phyloP scores from a whole-genome alignment of 2,888 invertebrate genomes.

The Bellardia bayeri region DNA sequence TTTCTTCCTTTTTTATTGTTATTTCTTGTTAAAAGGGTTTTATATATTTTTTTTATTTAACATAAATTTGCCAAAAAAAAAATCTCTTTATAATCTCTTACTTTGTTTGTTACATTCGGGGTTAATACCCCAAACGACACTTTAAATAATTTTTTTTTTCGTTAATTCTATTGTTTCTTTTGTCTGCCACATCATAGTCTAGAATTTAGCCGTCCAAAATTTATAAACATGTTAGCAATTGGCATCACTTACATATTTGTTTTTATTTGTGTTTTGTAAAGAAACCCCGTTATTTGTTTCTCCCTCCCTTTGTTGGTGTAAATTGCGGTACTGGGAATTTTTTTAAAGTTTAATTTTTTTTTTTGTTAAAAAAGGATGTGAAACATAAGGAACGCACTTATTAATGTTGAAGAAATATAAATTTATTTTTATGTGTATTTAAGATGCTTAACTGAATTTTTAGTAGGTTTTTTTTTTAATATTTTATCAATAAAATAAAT shows the following conservation, averaged over 20 bases:
- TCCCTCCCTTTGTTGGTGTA: slow-evolving; percentile 2
- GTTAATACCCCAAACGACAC: slow-evolving; percentile 71
- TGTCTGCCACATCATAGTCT: not conserved
- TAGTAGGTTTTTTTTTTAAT: slow-evolving; percentile 10
- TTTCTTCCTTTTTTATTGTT: slow-evolving; percentile 4
- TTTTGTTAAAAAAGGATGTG: slow-evolving; percentile 14
- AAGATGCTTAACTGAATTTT: slow-evolving; percentile 40
- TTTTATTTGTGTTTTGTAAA: slow-evolving; percentile 3
- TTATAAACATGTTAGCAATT: slow-evolving; percentile 39
- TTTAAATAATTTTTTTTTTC: slow-evolving; percentile 63
- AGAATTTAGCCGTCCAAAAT: not conserved
- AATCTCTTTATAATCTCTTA: slow-evolving; percentile 57
- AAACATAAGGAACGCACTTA: not conserved
- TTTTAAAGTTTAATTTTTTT: not conserved
- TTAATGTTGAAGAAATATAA: slow-evolving; percentile 11
- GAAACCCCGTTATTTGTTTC: slow-evolving; percentile 16
- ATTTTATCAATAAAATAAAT: not conserved
- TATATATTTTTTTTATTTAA: slow-evolving; percentile 5
- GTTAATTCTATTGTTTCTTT: slow-evolving; percentile 29
- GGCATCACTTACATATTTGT: slow-evolving; percentile 43
- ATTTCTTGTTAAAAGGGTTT: slow-evolving; percentile 31
- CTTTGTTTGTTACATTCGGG: slow-evolving; percentile 25
- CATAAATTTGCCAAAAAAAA: not conserved
- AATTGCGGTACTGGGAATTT: slow-evolving; percentile 15
- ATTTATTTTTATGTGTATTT: slow-evolving; percentile 43